Base-by-base conservation (phyloP, 2,113 vertebrate genomes). In the Ranitomeya imitator region DNA sequence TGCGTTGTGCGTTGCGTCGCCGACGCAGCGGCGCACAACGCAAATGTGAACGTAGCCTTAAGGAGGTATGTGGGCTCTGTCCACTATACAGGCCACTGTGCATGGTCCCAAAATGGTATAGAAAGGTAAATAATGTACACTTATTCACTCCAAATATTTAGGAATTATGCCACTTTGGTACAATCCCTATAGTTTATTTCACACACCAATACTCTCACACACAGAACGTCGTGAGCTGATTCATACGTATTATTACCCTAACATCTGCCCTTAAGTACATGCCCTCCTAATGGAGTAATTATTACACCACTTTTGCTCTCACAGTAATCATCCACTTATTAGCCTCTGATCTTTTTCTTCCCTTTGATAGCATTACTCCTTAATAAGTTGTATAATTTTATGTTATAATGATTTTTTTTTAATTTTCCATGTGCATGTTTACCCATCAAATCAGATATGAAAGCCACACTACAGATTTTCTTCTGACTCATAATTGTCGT, bases 301-400 rank as follows among this genome's bases (percentile, higher is more conserved):
- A 55, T 85, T 18, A 74, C 67, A 59, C 83, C 69, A 85, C 83
- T 85, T 85, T 73, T 85, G 69, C 83, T 85, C 83, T 85, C 69
- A 60, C 83, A 85, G 83, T 60, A 85, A 85, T 85, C 69, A 85
- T 85, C 83, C 54, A 74, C 83, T 76, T 76, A 74, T 76, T 85
- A 85, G 73, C 69, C 69, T 85, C 83, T 85, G 83, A 85, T 85
- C 83, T 85, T 85, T 59, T 60, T 31, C 23, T 85, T 76, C 45
- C 73, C 83, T 85, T 85, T 85, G 83, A 85, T 85, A 74, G 67
- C 83, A 74, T 74, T 85, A 74, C 83, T 74, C 23, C 83, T 76
- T 85, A 85, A 71, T 60, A 74, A 60, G 83, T 85, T 65, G 45
- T 85, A 74, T 57, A 31, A 85, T 74, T 74, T 26, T 57, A 57